phyloP scores from a whole-genome alignment of 1,140 invertebrate species.

The Caenorhabditis remanei region DNA sequence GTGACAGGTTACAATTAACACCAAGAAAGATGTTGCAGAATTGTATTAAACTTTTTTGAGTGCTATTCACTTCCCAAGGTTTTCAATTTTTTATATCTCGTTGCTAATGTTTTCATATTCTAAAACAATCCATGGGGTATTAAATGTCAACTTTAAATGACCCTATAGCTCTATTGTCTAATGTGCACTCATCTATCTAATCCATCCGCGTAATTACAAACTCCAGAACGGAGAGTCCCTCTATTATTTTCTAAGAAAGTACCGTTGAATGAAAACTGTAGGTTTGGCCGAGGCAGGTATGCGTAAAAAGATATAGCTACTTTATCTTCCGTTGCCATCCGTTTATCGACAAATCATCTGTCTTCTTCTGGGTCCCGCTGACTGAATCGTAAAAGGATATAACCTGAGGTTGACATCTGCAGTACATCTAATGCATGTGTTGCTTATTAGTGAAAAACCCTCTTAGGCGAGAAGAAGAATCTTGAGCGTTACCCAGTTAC shows the following conservation, averaged over 20 bases:
- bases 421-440: constrained; percentile 36
- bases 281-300: background rate
- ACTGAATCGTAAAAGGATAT: constrained; percentile 48
- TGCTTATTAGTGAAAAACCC: constrained; percentile 38
- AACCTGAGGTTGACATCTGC: constrained; percentile 39
- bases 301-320: constrained; percentile 43
- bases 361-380: background rate
- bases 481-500: background rate
- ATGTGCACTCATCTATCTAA: constrained; percentile 44
- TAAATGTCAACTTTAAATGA: background rate
- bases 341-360: constrained; percentile 51
- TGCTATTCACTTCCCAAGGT: too few relatives aligned
- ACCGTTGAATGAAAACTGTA: background rate
- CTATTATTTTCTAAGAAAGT: constrained; percentile 25
- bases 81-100: too few relatives aligned
- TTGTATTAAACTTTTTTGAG: too few relatives aligned
- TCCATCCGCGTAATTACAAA: constrained; percentile 53
- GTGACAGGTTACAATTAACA: too few relatives aligned
- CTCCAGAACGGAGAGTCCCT: background rate
- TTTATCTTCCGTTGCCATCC: constrained; percentile 48
- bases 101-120: background rate
- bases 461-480: constrained; percentile 3
- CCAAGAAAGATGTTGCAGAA: too few relatives aligned
- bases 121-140: background rate
- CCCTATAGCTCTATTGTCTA: constrained; percentile 20